Conservation (phyloP, 2,888 invertebrate species). For the Athalia circularis region DNA sequence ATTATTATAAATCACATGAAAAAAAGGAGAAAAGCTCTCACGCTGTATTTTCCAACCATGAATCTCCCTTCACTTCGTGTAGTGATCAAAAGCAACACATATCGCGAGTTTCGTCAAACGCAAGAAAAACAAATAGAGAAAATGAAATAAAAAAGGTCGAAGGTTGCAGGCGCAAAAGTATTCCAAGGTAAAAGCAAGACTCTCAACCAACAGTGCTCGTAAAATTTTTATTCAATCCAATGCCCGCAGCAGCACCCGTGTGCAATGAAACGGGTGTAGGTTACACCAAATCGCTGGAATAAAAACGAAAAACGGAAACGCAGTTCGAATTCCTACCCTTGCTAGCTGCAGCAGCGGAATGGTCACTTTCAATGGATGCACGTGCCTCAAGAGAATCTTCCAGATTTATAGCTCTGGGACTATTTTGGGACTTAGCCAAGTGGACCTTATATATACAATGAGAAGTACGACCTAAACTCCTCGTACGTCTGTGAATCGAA, state of each 20-base stretch:
- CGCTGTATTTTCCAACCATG: constrained; percentile 15
- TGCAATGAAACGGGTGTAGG: background rate
- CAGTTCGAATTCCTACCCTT: constrained; percentile 20
- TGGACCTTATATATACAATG: constrained; percentile 43
- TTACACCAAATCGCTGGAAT: background rate
- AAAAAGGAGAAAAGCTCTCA: constrained; percentile 4
- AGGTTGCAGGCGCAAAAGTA: background rate
- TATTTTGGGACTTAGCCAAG: constrained; percentile 52
- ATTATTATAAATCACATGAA: constrained; percentile 23
- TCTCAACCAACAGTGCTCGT: background rate
- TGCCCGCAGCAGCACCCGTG: background rate
- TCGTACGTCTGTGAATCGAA: background rate
- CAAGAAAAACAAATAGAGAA: too few species aligned
- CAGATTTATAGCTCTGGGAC: constrained; percentile 53
- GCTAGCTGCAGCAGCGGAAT: background rate
- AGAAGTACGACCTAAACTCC: too few species aligned
- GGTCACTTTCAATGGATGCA: constrained; percentile 35
- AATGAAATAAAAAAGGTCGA: too few species aligned
- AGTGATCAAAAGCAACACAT: background rate
- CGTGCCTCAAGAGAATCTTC: constrained; percentile 47
- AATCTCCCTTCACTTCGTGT: background rate
- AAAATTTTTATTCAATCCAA: constrained; percentile 25
- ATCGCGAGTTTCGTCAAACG: background rate
- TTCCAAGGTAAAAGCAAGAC: background rate
- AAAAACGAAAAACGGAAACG: constrained; percentile 19